Base-by-base conservation (phyloP, 2,113 vertebrate species). In the Alaudala cheleensis region DNA sequence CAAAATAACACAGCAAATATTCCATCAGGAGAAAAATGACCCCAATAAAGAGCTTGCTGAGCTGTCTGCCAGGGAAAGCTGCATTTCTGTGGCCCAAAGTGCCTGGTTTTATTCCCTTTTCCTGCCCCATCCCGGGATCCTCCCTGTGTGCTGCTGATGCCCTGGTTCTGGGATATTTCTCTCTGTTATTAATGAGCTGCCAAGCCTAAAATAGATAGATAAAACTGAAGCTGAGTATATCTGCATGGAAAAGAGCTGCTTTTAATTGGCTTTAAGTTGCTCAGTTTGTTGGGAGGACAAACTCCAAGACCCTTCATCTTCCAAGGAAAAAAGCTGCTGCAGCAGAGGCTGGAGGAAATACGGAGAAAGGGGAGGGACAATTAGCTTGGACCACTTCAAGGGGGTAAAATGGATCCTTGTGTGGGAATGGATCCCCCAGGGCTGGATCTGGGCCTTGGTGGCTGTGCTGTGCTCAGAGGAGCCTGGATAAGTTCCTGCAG, bases 171-270 rank as follows among this genome's bases (percentile, higher is more conserved):
- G 39, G 78, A 58, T 85, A 44, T 74, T 91, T 83, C 69, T 14
- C 89, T 81, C 70, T 45, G 77, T 79, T 87, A 50, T 56, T 89
- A 89, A 92, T 87, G 78, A 89, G 79, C 69, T 95, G 78, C 70
- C 89, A 93, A 84, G 54, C n/a, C 29, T 29, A 14, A 7, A 33
- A 65, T 33, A 65, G n/a, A n/a, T 18, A n/a, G 44, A 53, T 19
- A 44, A 74, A 93, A 39, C 11, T 8, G 58, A 25, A 70, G 24
- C 33, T 0, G 5, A 60, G 12, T 31, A 42, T n/a, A 44, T 78
- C 85, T 90, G 67, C 72, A 53, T 60, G 42, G 78, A 58, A 71
- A 67, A 83, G 26, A 90, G 56, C 47, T 91, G 25, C 29, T 87
- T 92, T 66, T 76, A 58, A 81, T 60, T 86, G 33, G 50, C 57